These are phyloP conservation scores for Salvelinus sp. DNA, from an alignment of 2,113 vertebrate genomes.

Conservation along the genomic window DNA sequence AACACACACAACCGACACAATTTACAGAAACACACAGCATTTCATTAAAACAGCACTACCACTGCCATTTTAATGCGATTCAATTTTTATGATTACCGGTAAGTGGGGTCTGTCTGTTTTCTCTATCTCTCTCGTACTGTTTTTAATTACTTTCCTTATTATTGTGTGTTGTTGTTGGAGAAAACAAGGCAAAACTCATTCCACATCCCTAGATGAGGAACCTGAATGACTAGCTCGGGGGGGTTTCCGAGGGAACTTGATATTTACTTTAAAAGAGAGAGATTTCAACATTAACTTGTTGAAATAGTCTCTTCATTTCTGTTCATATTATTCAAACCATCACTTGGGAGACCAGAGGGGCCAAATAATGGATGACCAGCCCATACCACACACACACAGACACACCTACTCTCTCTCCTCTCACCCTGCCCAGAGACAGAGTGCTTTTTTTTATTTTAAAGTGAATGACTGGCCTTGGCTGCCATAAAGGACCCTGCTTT, in stretches of 20 bases:
- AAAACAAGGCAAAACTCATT: constrained; percentile 79
- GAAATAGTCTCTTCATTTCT: constrained; percentile 6
- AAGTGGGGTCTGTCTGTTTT: constrained; percentile 45
- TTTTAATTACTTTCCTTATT: constrained; percentile 77
- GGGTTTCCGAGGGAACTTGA: constrained; percentile 54
- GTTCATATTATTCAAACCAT: constrained; percentile 11
- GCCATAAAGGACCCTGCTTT: constrained; percentile 68
- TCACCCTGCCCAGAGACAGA: constrained; percentile 46
- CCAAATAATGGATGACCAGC: too few species aligned
- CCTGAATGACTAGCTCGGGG: constrained; percentile 68
- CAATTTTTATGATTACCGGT: constrained; percentile 58
- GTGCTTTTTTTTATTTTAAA: constrained; percentile 72
- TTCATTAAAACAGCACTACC: constrained; percentile 48
- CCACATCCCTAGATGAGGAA: constrained; percentile 71
- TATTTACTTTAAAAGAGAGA: constrained; percentile 26
- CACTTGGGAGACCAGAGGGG: not conserved
- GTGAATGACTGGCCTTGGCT: constrained; percentile 66
- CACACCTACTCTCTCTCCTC: constrained; percentile 20
- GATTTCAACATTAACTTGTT: constrained; percentile 51
- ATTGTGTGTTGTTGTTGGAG: constrained; percentile 62
- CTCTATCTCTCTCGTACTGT: constrained; percentile 42
- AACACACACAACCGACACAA: constrained; percentile 27
- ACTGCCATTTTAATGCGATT: constrained; percentile 55
- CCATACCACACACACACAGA: not conserved
- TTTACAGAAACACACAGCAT: constrained; percentile 44